phyloP scores from a whole-genome alignment of 2,113 vertebrate species.

The Brienomyrus longianalis region DNA sequence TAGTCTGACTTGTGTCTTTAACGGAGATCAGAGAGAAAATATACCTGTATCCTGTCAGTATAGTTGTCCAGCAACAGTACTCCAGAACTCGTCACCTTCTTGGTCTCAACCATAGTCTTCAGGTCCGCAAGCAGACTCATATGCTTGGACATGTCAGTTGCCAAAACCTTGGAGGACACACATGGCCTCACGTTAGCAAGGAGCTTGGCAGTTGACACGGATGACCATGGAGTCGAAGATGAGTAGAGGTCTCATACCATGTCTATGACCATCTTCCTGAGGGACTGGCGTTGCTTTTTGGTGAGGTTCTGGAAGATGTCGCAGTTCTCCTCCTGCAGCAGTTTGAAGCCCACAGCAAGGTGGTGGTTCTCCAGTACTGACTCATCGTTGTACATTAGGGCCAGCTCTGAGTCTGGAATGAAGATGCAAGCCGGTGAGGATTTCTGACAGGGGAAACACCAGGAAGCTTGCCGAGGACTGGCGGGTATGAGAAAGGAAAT shows the following conservation, averaged over 20 bases:
- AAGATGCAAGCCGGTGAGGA: background rate
- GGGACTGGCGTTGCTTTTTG: constrained; percentile 92
- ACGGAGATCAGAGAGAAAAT: background rate
- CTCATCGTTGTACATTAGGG: constrained; percentile 96
- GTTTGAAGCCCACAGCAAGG: constrained; percentile 91
- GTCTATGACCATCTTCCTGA: constrained; percentile 97
- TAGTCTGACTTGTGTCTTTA: background rate
- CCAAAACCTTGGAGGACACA: constrained; percentile 71
- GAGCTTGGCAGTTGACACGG: background rate
- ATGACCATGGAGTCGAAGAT: background rate
- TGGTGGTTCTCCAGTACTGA: constrained; percentile 97
- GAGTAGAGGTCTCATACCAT: constrained; percentile 63
- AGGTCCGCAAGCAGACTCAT: constrained; percentile 95
- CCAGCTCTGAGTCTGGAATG: constrained; percentile 83
- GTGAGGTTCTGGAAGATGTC: constrained; percentile 97
- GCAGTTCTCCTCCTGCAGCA: constrained; percentile 93
- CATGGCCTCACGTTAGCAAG: background rate
- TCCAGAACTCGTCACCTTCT: constrained; percentile 96
- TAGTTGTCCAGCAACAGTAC: constrained; percentile 96
- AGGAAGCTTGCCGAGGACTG: no score
- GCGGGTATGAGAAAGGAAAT: background rate
- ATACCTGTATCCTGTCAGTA: constrained; percentile 95
- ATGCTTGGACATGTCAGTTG: constrained; percentile 98
- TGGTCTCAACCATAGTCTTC: constrained; percentile 98
- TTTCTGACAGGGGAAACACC: background rate